phyloP scores from a whole-genome alignment of 2,888 invertebrate species.

The Scaptodrosophila latifasciaeformis region DNA sequence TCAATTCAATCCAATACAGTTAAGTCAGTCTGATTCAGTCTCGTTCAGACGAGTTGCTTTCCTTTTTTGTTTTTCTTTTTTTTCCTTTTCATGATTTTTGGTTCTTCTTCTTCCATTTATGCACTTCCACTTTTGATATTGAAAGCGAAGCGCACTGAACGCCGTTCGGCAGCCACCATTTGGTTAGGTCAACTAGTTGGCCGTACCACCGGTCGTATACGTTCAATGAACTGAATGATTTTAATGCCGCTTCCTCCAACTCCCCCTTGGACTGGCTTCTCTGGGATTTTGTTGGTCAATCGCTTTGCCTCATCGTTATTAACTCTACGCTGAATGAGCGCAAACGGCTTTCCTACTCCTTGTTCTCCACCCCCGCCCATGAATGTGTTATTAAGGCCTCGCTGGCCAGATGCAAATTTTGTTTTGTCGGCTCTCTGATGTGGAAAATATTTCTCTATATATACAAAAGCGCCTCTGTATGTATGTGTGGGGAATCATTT shows the following conservation, averaged over 20 bases:
- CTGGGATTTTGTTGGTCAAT: too few species aligned
- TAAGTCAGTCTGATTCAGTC: slow-evolving; percentile 11
- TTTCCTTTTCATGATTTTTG: slow-evolving; percentile 6
- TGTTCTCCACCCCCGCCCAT: slow-evolving; percentile 1
- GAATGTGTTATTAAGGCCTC: slow-evolving; percentile 30
- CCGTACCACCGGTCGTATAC: slow-evolving; percentile 27
- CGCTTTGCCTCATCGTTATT: slow-evolving; percentile 42
- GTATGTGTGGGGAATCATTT: too few species aligned
- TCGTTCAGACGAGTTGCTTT: slow-evolving; percentile 4
- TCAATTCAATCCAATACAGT: slow-evolving; percentile 15
- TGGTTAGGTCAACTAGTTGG: slow-evolving; percentile 30
- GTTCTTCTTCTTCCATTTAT: slow-evolving; percentile 9
- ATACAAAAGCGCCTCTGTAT: too few species aligned
- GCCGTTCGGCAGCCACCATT: slow-evolving; percentile 5
- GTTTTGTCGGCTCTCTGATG: slow-evolving; percentile 18
- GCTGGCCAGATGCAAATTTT: slow-evolving; percentile 49
- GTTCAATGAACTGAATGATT: slow-evolving; percentile 63
- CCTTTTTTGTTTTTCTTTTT: not conserved
- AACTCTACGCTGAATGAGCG: slow-evolving; percentile 30
- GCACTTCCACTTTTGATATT: slow-evolving; percentile 55
- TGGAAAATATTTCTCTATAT: slow-evolving; percentile 38
- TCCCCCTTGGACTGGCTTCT: too few species aligned
- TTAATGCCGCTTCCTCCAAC: slow-evolving; percentile 39
- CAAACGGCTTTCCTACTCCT: too few species aligned
- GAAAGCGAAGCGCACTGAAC: slow-evolving; percentile 40